Base-by-base conservation (phyloP, 2,113 vertebrate species). In the Tachycineta bicolor region DNA sequence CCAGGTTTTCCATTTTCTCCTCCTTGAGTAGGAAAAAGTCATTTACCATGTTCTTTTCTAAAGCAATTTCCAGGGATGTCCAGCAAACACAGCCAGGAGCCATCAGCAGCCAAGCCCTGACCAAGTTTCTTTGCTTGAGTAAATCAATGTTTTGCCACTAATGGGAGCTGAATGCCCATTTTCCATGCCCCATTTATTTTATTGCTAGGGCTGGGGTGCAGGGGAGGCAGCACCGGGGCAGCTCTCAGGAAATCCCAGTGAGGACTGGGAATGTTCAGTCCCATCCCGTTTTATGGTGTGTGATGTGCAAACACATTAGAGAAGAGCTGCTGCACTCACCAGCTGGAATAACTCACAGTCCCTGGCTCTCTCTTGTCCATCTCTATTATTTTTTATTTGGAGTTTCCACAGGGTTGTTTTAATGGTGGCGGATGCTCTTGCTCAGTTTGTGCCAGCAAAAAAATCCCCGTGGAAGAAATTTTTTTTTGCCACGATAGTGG, bases 401-500 rank as follows among this genome's bases (percentile, higher is more conserved):
- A 52, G 29, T 37, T 63, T 67, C 39, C 83, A 63, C 33, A 4
- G 47, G 37, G n/a, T 60, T 43, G 3, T 55, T 65, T 47, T 0
- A 2, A 3, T 69, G 60, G 33, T 14, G 22, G 19, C 53, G 7
- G 52, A 14, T 63, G 33, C 33, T 87, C n/a, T 73, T 55, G n/a
- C 55, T 81, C 26, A 28, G 11, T 20, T 64, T 39, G 20, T 18
- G 24, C 37, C 82, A 53, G 43, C 6, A 59, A 49, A 49, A 49
- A 52, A 82, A 71, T 62, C 14, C 31, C n/a, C 0, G 4, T 17
- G 19, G 23, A 59, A 71, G 11, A 78, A 31, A 4, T 0, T 2
- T 1, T 2, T 1, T n/a, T 49, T 44, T 5, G 28, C n/a, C 17
- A 3, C 16, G 22, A 29, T 3, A 3, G 23, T 4, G 0, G 5